A percentile compares a stretch with the other conserved stretches of the same genome.
These are phyloP conservation scores for Isoperla grammatica DNA, from an alignment of 2,888 invertebrate species.

Conservation along the genomic window DNA sequence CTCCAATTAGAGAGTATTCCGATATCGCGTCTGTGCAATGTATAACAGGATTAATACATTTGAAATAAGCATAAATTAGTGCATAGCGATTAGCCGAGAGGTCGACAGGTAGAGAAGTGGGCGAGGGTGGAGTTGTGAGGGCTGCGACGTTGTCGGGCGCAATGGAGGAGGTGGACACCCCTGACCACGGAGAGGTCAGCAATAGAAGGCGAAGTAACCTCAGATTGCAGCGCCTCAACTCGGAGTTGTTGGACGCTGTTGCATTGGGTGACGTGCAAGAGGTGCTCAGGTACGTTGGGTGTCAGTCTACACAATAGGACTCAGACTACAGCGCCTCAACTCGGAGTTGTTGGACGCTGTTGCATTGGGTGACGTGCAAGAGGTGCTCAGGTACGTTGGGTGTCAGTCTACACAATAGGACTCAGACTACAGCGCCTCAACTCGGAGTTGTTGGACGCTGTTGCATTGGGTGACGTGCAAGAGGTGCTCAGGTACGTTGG, in stretches of 20 bases:
- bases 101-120: too few relatives aligned
- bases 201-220: constrained; percentile 28
- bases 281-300: constrained; percentile 41
- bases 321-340: constrained; percentile 46
- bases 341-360: constrained; percentile 49
- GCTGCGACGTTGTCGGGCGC: too few relatives aligned
- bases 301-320: too few relatives aligned
- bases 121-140: too few relatives aligned
- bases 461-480: constrained; percentile 42
- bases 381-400: constrained; percentile 42
- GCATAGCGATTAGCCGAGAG: too few relatives aligned
- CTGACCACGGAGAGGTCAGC: too few relatives aligned
- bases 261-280: constrained; percentile 43
- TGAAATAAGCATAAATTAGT: too few relatives aligned
- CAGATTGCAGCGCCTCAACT: constrained; percentile 46
- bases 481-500: constrained; percentile 42
- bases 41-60: too few relatives aligned
- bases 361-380: constrained; percentile 42
- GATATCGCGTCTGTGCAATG: too few relatives aligned
- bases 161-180: too few relatives aligned
- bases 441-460: constrained; percentile 48
- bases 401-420: too few relatives aligned
- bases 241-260: constrained; percentile 48
- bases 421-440: constrained; percentile 46
- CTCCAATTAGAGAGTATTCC: too few relatives aligned